These are phyloP conservation scores for Sphaerophoria taeniata DNA, from an alignment of 2,888 invertebrate genomes.

Conservation along the genomic window DNA sequence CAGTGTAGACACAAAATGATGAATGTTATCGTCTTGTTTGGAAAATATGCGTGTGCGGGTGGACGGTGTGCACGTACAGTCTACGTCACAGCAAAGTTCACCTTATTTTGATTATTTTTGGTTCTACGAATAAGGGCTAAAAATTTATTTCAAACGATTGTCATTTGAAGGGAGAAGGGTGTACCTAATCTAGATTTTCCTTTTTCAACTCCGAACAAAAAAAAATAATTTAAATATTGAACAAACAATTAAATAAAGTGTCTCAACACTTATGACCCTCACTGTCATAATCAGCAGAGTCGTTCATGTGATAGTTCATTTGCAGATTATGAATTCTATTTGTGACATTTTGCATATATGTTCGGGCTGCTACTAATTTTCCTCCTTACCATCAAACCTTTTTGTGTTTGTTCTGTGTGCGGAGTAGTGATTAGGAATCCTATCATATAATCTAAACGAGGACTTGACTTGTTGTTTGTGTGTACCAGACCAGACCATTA, in stretches of 20 bases:
- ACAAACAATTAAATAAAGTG: background rate
- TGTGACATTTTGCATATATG: constrained; percentile 49
- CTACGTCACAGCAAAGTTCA: background rate
- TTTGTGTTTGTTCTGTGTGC: background rate
- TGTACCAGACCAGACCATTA: background rate
- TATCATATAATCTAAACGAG: background rate
- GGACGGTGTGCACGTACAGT: constrained; percentile 1
- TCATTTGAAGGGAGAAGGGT: background rate
- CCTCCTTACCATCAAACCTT: constrained; percentile 15
- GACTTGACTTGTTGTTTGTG: background rate
- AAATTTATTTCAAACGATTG: background rate
- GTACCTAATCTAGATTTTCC: background rate
- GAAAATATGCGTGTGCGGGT: constrained; percentile 51
- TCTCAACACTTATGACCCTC: background rate
- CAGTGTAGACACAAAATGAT: constrained; percentile 44
- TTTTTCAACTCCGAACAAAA: too few species aligned
- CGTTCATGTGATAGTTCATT: constrained; percentile 38
- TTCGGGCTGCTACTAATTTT: constrained; percentile 42
- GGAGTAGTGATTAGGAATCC: background rate
- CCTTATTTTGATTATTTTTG: background rate
- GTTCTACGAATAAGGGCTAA: background rate
- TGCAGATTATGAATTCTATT: constrained; percentile 67
- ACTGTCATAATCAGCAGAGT: constrained; percentile 12
- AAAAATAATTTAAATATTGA: too few species aligned
- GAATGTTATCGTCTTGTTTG: constrained; percentile 52